Evolutionary conservation across 2,888 invertebrate species (phyloP), one percentile per base, ranked within the genome.

Genomic region (Standfussiana lucernea): DNA sequence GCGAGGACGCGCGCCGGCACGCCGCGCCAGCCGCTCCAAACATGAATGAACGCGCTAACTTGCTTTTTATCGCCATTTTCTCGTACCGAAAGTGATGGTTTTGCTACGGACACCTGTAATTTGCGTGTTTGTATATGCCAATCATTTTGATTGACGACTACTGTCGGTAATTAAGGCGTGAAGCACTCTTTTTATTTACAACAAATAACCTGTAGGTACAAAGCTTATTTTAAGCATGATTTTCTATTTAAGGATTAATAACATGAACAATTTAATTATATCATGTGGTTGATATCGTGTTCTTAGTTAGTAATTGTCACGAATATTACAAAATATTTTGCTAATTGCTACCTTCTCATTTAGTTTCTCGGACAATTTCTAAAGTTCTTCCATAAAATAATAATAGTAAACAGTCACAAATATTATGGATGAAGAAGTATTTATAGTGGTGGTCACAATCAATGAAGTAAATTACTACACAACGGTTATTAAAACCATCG

Each of bases 51-150:
- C 91, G 88, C 89, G 91, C 90, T 91, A 89, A 91, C 91, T 91
- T 92, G 93, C 93, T 94, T 95, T 95, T 95, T 95, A 95, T 95
- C 93, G 92, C 92, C 92, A 92, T 94, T 93, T 92, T 91, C 87
- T 83, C 86, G 73, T 59, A 93, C 92, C 92, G 93, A 93, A 93
- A 93, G 91, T 90, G 91, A 90, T 90, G 93, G 90, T 92, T 93
- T 92, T 93, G 92, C 90, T 91, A 89, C 93, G 90, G 92, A 93
- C 93, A 95, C 94, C 94, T 93, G 94, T 94, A 95, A 95, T 95
- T 95, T 95, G 91, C 92, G 92, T 93, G 92, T 92, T 92, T 92
- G 90, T 90, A 85, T 89, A 89, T 92, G 91, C 92, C 92, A 92
- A 92, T 93, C 92, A 92, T 89, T 82, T 88, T 88, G 90, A 90